phyloP scores from a whole-genome alignment of 2,797 vertebrate genomes.

The Rhinogobio ventralis region DNA sequence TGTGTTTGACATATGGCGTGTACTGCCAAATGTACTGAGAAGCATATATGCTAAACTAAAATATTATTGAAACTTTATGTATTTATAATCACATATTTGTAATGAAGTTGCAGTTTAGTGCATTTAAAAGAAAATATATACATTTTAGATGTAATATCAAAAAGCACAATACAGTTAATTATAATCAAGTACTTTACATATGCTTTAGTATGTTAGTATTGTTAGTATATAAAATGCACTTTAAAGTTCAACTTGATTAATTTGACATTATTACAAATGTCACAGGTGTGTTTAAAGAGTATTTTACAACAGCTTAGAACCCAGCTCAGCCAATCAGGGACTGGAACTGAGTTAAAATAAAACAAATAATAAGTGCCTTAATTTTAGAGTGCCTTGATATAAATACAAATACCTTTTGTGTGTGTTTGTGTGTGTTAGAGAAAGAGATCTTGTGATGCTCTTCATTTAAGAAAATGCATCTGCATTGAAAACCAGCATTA shows the following conservation, averaged over 20 bases:
- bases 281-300: slow-evolving; percentile 4
- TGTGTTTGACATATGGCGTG: neutral
- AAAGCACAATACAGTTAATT: neutral
- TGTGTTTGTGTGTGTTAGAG: neutral
- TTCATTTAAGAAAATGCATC: neutral
- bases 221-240: neutral
- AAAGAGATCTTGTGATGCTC: neutral
- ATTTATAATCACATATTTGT: neutral
- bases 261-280: neutral
- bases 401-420: neutral
- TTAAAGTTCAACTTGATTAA: neutral
- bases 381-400: neutral
- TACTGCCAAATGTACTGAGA: neutral
- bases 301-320: neutral
- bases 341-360: neutral
- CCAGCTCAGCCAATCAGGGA: neutral
- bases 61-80: neutral
- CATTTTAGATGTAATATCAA: neutral
- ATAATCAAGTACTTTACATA: neutral
- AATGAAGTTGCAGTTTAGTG: neutral
- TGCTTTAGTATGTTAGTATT: neutral
- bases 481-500: neutral
- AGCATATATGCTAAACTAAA: neutral
- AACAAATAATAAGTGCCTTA: neutral
- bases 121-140: neutral